Evolutionary conservation across 2,888 invertebrate species (phyloP), one percentile per base, ranked within the genome.

Genomic region (Dioctria rufipes): DNA sequence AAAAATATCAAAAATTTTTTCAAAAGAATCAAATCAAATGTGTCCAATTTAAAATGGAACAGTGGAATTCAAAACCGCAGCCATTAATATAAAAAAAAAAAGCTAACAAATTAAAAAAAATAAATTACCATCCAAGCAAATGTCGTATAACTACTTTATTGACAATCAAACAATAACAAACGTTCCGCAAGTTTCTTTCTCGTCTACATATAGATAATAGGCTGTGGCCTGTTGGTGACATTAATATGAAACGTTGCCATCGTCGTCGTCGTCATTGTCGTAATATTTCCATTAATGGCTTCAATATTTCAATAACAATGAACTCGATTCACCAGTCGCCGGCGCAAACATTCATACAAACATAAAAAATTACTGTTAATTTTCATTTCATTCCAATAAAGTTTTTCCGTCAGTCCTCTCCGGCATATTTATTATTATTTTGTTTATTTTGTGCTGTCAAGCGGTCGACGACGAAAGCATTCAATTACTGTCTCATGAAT

Each of bases 401-500:
- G 43, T 63, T 63, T 77, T 63, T 61, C 77, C 58, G 60, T 73
- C 73, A 73, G 73, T 58, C 73, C 25, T 25, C 25, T 25, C 25
- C 73, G 51, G 69, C 69, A 60, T 69, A 37, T 13, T 46, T 46
- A 58, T 63, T 77, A 63, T 77, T 63, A 63, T 63, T 25, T 77
- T 77, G 77, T 63, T 77, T 77, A 77, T 77, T 61, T 63, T 61
- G 49, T 40, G 63, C 77, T 58, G 77, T 77, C 77, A 63, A 37
- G 9, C 61, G 77, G 40, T 46, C 46, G 39, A 49, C 43, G 63
- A 63, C 54, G 66, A 66, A 66, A 66, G 78, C 66, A 78, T 78
- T 78, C 78, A 78, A 78, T 78, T 78, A 78, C 67, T 67, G 78
- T 67, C 78, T 67, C 67, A 67, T 66, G 66, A 79, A 79, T 79